Evolutionary conservation across 2,797 vertebrate genomes (phyloP), one percentile per base, ranked within the genome.

Genomic region (Danio albolineatus): DNA sequence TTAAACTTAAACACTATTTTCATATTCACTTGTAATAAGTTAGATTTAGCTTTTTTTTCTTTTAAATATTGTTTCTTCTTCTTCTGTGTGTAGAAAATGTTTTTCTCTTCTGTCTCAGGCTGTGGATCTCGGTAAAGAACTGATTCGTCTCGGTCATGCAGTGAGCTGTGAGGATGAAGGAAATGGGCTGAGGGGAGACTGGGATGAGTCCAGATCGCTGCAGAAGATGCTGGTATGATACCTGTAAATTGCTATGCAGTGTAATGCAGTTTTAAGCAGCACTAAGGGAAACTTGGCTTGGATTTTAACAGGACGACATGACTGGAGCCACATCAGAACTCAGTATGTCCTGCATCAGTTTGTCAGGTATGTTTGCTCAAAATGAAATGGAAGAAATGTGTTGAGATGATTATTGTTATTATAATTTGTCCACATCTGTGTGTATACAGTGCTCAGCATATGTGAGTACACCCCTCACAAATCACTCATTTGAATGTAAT

Each of bases 81-180:
- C 28, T 28, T 3, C 28, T 28, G 3, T 28, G 28, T 28, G 28
- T 28, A 28, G 28, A 28, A n/a, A n/a, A 28, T 28, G 1, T 28
- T 28, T 28, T 28, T 28, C 28, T 28, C 28, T 28, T 48, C 0
- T 51, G 2, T 73, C 4, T 0, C 78, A 97, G 96, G 89, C 82
- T 17, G 56, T 96, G 64, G 95, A 97, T 54, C 86, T 98, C 0
- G 95, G 95, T 0, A 91, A 95, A 43, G 95, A 98, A 90, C 90
- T 98, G 70, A 86, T 97, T 28, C 86, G 81, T 6, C 87, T 92
- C 76, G 96, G 91, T 43, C 93, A 95, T 0, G 96, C 96, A 0
- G 4, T 92, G 9, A 87, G 89, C 78, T 85, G 89, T 79, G 90
- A 92, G 38, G 92, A 93, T 61, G 86, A 82, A 9, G 83, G 76